phyloP scores from a whole-genome alignment of 2,797 vertebrate genomes.

The Enoplosus armatus region DNA sequence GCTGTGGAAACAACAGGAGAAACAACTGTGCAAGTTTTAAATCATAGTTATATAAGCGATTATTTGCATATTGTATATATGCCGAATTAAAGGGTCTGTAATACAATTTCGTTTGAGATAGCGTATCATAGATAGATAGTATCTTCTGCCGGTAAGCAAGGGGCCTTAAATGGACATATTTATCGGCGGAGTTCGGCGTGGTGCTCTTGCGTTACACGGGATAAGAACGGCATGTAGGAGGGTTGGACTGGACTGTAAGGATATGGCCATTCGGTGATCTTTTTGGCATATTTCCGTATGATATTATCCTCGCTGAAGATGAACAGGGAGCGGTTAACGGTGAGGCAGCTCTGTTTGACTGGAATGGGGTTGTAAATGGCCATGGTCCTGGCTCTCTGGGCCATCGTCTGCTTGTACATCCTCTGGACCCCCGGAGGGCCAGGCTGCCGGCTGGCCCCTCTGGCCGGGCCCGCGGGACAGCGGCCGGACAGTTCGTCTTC shows the following conservation, averaged over 20 bases:
- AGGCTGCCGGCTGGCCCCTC: conserved; percentile 86
- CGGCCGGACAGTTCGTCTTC: conserved; percentile 92
- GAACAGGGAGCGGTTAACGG: conserved; percentile 97
- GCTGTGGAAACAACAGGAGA: conserved; percentile 17
- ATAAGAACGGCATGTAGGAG: neutral
- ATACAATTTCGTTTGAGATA: rapidly evolving
- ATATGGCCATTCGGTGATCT: conserved; percentile 99
- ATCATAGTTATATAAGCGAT: neutral
- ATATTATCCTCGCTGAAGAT: conserved; percentile 98
- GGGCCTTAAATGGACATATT: conserved; percentile 13
- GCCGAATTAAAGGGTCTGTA: neutral
- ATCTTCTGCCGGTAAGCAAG: neutral
- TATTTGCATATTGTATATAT: neutral
- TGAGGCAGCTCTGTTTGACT: conserved; percentile 97
- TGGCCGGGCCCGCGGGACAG: conserved; percentile 85
- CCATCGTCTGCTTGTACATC: conserved; percentile 96
- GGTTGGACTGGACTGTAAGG: conserved; percentile 79
- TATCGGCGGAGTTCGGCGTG: neutral
- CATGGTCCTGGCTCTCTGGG: conserved; percentile 97
- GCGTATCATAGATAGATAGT: neutral
- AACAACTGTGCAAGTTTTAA: conserved; percentile 27
- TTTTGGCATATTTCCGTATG: conserved; percentile 98
- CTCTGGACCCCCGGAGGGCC: conserved; percentile 88
- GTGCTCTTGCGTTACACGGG: neutral
- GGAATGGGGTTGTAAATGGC: conserved; percentile 98